Base-by-base conservation (phyloP, 2,797 vertebrate species). In the Arremon aurantiirostris region DNA sequence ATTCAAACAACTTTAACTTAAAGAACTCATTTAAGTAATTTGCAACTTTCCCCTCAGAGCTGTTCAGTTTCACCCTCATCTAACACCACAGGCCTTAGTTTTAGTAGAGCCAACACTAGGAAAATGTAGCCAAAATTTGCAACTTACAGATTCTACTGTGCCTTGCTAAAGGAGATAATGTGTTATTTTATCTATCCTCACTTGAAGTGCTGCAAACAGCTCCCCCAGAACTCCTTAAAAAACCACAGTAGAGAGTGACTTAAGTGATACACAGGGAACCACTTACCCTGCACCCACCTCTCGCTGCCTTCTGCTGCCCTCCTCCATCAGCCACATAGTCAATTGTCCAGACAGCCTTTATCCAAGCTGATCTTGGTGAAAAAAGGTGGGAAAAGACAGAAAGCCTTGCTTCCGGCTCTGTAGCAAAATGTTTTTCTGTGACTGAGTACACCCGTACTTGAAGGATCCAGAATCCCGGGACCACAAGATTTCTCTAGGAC, bases 251-350 rank as follows among this genome's bases (percentile, higher is more conserved):
- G 4, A 12, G 11, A 3, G 4, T 24, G 92, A 69, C 2, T 46
- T 0, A 26, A 49, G 1, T 0, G 2, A 22, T 5, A 23, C 3
- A 4, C 3, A 6, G 1, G 3, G 15, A 68, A 16, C 3, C 2
- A 1, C 1, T 5, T 2, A 19, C 39, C 32, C 49, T 5, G 2
- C 47, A 37, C 79, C 64, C 57, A 71, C 32, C 35, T 4, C 10
- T 61, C 3, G 1, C 41, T 1, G 1, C 0, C 24, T 47, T 4
- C 3, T 0, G 3, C 68, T 2, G 2, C 65, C 14, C n/a, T 46
- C 57, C 41, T 46, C 53, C 37, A 35, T 1, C 21, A 8, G 20
- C 26, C 13, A 18, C 13, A 4, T 0, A 61, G 72, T 14, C 52
- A 47, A 1, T 46, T 46, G 19, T 37, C 34, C 30, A 55, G 17